These are phyloP conservation scores for Phrynocephalus guinanensis DNA, from an alignment of 2,797 vertebrate genomes.

Conservation along the genomic window DNA sequence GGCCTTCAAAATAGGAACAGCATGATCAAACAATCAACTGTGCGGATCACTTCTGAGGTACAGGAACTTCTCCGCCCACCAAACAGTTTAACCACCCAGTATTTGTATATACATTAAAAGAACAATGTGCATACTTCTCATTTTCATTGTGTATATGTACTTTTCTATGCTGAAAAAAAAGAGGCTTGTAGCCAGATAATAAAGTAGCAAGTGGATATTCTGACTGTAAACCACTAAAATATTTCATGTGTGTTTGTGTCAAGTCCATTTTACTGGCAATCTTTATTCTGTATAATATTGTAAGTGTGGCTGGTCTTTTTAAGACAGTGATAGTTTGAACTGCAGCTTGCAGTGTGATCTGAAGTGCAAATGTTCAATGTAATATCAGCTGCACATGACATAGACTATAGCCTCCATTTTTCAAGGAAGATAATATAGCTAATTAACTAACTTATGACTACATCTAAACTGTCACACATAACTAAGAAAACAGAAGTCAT, in stretches of 20 bases:
- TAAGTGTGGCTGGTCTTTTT: neutral
- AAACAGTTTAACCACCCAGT: neutral
- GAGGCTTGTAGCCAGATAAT: slow-evolving; percentile 20
- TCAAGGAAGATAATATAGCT: neutral
- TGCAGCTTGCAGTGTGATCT: neutral
- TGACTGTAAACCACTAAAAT: neutral
- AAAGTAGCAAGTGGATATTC: slow-evolving; percentile 8
- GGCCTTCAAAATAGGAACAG: neutral
- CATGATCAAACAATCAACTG: slow-evolving; percentile 36
- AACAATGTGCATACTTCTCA: slow-evolving; percentile 15
- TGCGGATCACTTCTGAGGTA: slow-evolving; percentile 16
- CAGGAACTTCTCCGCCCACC: neutral
- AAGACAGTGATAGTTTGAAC: neutral
- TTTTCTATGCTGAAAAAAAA: slow-evolving; percentile 17
- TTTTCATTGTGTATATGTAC: slow-evolving; percentile 38
- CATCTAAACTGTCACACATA: neutral
- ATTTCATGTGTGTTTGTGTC: neutral
- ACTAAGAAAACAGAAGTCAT: slow-evolving; percentile 20
- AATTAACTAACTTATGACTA: neutral
- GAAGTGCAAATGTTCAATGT: neutral
- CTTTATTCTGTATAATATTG: neutral
- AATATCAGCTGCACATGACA: neutral
- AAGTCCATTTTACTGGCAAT: neutral
- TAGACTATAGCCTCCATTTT: neutral
- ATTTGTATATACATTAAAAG: slow-evolving; percentile 32